Base-by-base conservation (phyloP, 2,888 invertebrate species). In the Seira ritae region DNA sequence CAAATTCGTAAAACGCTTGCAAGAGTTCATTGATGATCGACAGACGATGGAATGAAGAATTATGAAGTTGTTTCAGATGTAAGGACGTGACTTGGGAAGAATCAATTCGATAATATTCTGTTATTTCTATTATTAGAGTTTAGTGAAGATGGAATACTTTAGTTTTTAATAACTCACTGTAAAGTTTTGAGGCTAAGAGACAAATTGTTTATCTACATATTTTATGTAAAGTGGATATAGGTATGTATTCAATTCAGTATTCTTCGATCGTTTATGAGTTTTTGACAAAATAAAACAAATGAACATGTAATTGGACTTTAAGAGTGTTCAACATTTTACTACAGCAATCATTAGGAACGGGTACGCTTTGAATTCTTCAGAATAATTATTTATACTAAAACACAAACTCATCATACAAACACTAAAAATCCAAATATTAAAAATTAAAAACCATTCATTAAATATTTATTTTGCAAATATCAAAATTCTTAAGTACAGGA, bases 1-100 rank as follows among this genome's bases (percentile, higher is more conserved):
- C 69, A 89, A 88, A 76, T 89, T 89, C 74, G 89, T 85, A 10
- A 87, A 85, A 71, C 81, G 89, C 37, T 88, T 89, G n/a, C 88
- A 88, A 22, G 89, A 89, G 19, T 88, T 85, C 60, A 87, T 88
- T 68, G 84, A 84, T 42, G 86, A 86, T 19, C 67, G 84, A 42
- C 79, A 79, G 20, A 55, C 75, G 1, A 84, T 84, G 84, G 79
- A 84, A 23, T 84, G 60, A 55, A 12, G 12, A 55, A 55, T 55
- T 12, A 31, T 55, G 55, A 55, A 55, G 12, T 42, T 12, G 42
- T 42, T 42, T 8, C 42, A 42, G 12, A 42, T 12, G n/a, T n/a
- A n/a, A n/a, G n/a, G n/a, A n/a, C n/a, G 8, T 31, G 3, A 31
- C 31, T 31, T 31, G 8, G 3, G 8, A 31, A 31, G 8, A 31